A percentile compares a stretch with the other conserved stretches of the same genome.
These are phyloP conservation scores for Aldrovandia affinis DNA, from an alignment of 2,797 vertebrate genomes.

Conservation along the genomic window DNA sequence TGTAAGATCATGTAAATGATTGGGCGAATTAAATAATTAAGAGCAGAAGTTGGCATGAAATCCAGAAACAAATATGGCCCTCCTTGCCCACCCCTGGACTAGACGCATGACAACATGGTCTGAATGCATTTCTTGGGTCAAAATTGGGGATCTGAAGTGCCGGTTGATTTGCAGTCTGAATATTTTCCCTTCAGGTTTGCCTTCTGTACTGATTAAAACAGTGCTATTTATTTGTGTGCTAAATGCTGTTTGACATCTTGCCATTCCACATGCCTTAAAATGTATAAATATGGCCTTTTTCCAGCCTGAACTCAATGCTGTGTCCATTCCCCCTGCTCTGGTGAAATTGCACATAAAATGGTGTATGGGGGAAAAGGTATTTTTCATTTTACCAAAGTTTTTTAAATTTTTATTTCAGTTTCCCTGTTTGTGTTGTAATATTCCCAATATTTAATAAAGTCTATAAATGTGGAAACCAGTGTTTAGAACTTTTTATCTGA, in stretches of 20 bases:
- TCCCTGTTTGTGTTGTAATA: conserved; percentile 18
- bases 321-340: not conserved
- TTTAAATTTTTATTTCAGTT: not conserved
- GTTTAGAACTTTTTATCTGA: not conserved
- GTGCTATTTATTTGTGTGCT: not conserved
- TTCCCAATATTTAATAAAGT: conserved; percentile 59
- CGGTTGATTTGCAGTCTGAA: not conserved
- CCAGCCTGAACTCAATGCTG: not conserved
- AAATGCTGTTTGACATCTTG: not conserved
- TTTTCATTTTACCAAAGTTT: too few relatives aligned
- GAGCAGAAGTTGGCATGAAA: too few relatives aligned
- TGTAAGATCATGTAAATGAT: too few relatives aligned
- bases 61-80: too few relatives aligned
- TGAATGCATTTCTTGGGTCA: not conserved
- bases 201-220: not conserved
- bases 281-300: not conserved
- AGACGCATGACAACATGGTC: not conserved
- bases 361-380: not conserved
- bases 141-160: not conserved
- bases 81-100: too few relatives aligned
- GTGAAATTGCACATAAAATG: not conserved
- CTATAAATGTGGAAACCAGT: conserved; percentile 53
- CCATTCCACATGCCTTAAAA: not conserved
- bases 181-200: not conserved
- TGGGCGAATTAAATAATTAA: too few relatives aligned